These are phyloP conservation scores for Rotaria macrura DNA, from an alignment of 2,888 invertebrate species.

Conservation along the genomic window DNA sequence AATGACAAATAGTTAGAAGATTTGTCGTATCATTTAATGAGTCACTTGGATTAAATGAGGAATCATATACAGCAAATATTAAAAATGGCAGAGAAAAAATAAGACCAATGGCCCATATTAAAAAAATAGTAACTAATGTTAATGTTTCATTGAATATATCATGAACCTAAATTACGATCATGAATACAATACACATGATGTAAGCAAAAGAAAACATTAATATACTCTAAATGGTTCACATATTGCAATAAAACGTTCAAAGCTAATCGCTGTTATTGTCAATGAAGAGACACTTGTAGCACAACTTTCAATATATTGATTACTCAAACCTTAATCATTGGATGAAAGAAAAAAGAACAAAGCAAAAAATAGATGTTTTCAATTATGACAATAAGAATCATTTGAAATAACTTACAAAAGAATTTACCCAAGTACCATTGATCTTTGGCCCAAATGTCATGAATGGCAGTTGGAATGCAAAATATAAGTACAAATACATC, in stretches of 20 bases:
- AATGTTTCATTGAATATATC: conserved; percentile 19
- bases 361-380: background rate
- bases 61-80: background rate
- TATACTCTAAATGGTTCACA: conserved; percentile 7
- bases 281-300: conserved; percentile 6
- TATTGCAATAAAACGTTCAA: conserved; percentile 17
- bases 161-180: background rate
- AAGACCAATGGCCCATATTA: conserved; percentile 4
- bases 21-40: background rate
- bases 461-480: conserved; percentile 9
- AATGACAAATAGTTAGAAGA: background rate
- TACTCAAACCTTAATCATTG: background rate
- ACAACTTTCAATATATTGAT: conserved; percentile 17
- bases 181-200: too few relatives aligned
- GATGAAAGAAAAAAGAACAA: background rate
- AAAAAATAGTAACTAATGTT: background rate
- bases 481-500: conserved; percentile 19
- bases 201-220: background rate
- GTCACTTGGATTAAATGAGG: background rate
- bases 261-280: conserved; percentile 16
- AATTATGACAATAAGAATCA: background rate
- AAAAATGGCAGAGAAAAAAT: conserved; percentile 9
- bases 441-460: conserved; percentile 17
- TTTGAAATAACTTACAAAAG: background rate
- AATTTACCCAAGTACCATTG: conserved; percentile 12